Evolutionary conservation across 2,113 vertebrate genomes (phyloP).

Genomic region (Drymodes brunneopygia): DNA sequence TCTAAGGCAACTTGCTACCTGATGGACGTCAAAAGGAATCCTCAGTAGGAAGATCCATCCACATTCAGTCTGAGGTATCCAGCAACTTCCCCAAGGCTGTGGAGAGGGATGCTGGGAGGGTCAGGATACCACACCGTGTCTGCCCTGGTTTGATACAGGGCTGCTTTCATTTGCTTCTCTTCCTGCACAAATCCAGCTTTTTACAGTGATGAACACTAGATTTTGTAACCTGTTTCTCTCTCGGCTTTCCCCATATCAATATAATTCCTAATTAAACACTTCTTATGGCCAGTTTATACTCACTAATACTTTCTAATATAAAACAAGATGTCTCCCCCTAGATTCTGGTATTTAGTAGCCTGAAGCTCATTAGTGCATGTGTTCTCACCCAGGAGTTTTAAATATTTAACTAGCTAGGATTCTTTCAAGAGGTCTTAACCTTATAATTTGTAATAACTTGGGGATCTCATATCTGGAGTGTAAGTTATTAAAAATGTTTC

Average conservation of each 20-base stretch:
- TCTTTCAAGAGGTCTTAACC: constrained; percentile 74
- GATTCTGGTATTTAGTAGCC: constrained; percentile 62
- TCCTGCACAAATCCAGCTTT: neutral
- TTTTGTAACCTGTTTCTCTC: neutral
- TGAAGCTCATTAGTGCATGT: constrained; percentile 71
- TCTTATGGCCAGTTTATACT: constrained; percentile 27
- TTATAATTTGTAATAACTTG: constrained; percentile 76
- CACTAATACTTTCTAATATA: constrained; percentile 34
- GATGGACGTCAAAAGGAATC: neutral
- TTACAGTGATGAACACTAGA: neutral
- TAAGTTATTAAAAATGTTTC: constrained; percentile 63
- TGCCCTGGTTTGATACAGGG: neutral
- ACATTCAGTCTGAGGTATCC: neutral
- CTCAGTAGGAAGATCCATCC: neutral
- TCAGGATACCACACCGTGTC: accelerated
- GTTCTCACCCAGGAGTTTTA: constrained; percentile 75
- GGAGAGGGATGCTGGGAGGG: neutral
- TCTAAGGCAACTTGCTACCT: neutral
- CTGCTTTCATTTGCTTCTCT: neutral
- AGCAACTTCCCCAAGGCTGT: neutral
- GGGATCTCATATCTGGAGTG: constrained; percentile 61
- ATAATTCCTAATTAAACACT: constrained; percentile 40
- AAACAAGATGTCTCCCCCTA: constrained; percentile 50
- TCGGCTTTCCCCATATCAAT: neutral
- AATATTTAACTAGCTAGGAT: constrained; percentile 78